Evolutionary conservation across 2,888 invertebrate species (phyloP).

Genomic region (Apamea epomidion): DNA sequence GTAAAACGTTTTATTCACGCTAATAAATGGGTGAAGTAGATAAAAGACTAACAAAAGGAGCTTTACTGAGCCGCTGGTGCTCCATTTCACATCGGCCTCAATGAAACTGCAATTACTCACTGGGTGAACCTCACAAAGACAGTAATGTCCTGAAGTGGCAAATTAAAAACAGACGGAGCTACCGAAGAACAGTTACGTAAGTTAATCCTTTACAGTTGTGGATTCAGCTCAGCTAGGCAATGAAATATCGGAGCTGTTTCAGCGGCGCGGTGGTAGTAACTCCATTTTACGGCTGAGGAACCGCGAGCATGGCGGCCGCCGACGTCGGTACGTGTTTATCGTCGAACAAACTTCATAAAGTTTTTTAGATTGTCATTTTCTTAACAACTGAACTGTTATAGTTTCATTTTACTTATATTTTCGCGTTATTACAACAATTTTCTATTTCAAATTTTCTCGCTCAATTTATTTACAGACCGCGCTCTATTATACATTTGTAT

Average conservation of each 20-base stretch:
- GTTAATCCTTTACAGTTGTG: slow-evolving; percentile 70
- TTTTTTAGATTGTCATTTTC: slow-evolving; percentile 68
- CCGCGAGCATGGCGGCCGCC: slow-evolving; percentile 50
- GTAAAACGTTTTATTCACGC: slow-evolving; percentile 44
- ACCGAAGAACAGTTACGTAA: slow-evolving; percentile 59
- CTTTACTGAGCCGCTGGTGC: slow-evolving; percentile 25
- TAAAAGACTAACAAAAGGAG: slow-evolving; percentile 45
- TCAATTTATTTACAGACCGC: slow-evolving; percentile 32
- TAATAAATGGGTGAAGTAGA: slow-evolving; percentile 41
- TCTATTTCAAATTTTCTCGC: slow-evolving; percentile 16
- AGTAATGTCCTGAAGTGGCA: slow-evolving; percentile 50
- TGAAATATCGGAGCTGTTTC: slow-evolving; percentile 77
- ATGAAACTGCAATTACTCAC: slow-evolving; percentile 60
- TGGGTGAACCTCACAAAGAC: slow-evolving; percentile 38
- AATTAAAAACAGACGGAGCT: slow-evolving; percentile 59
- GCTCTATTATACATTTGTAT: slow-evolving; percentile 21
- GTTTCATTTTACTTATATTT: slow-evolving; percentile 24
- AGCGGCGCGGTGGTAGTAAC: slow-evolving; percentile 67
- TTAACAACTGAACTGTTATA: slow-evolving; percentile 43
- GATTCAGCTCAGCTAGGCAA: slow-evolving; percentile 74
- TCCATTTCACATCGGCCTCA: slow-evolving; percentile 44
- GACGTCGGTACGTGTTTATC: slow-evolving; percentile 71
- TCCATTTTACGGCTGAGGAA: slow-evolving; percentile 76
- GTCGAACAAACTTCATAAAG: slow-evolving; percentile 67
- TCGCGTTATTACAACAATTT: slow-evolving; percentile 2